phyloP scores from a whole-genome alignment of 2,797 vertebrate species.

The Liasis olivaceus region DNA sequence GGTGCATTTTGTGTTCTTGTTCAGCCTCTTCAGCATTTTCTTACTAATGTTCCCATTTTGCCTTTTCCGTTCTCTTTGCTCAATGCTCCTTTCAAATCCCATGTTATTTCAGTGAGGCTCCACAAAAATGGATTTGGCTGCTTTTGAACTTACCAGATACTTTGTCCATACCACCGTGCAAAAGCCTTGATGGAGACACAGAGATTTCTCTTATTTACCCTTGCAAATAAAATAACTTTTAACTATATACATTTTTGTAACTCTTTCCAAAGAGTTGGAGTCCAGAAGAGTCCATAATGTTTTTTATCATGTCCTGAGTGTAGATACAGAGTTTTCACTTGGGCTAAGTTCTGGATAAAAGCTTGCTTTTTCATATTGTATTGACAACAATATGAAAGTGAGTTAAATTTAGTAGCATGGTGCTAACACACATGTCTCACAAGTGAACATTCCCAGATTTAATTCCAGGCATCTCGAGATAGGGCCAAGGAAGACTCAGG shows the following conservation, averaged over 20 bases:
- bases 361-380: not conserved
- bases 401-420: not conserved
- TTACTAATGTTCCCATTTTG: not conserved
- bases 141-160: not conserved
- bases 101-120: not conserved
- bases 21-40: not conserved
- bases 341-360: not conserved
- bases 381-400: not conserved
- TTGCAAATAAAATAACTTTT: not conserved
- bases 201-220: not conserved
- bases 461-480: not conserved
- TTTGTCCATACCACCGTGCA: not conserved
- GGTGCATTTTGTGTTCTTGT: not conserved
- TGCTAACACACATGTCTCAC: not conserved
- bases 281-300: not conserved
- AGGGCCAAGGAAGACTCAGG: not conserved
- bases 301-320: not conserved
- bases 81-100: not conserved
- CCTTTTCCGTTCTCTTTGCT: not conserved
- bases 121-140: not conserved
- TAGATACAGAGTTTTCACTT: not conserved
- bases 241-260: not conserved
- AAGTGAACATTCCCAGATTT: not conserved
- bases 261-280: not conserved
- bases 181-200: not conserved